Evolutionary conservation across 1,140 invertebrate species (phyloP).

Genomic region (Acyrthosiphon pisum): DNA sequence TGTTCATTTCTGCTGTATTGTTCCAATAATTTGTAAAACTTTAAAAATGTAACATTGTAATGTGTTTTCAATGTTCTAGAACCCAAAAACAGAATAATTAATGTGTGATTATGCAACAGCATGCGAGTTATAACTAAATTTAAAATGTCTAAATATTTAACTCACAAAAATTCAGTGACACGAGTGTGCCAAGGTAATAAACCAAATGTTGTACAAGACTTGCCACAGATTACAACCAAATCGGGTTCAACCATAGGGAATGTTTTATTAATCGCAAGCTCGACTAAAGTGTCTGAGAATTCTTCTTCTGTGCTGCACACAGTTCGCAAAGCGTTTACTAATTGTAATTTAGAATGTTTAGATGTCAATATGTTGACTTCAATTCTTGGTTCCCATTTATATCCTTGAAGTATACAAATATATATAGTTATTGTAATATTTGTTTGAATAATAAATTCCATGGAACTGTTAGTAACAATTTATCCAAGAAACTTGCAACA

Average conservation of each 20-base stretch:
- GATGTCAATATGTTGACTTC: constrained; percentile 48
- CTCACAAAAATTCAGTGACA: constrained; percentile 53
- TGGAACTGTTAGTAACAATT: not conserved
- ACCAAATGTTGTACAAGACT: constrained; percentile 52
- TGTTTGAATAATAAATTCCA: not conserved
- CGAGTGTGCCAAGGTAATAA: constrained; percentile 51
- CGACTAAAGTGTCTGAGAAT: constrained; percentile 31
- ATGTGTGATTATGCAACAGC: not conserved
- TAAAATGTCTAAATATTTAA: not conserved
- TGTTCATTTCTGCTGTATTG: constrained; percentile 46
- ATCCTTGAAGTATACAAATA: constrained; percentile 28
- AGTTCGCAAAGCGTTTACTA: constrained; percentile 16
- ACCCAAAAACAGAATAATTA: constrained; percentile 2
- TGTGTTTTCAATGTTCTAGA: constrained; percentile 46
- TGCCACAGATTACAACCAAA: constrained; percentile 40
- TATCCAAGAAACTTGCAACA: not conserved
- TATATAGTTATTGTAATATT: not conserved
- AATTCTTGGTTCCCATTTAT: constrained; percentile 45
- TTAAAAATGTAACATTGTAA: constrained; percentile 31
- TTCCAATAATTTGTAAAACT: constrained; percentile 44
- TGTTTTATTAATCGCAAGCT: constrained; percentile 26
- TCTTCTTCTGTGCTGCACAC: constrained; percentile 28
- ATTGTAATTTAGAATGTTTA: constrained; percentile 50
- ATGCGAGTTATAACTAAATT: not conserved
- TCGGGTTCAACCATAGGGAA: constrained; percentile 41